Base-by-base conservation (phyloP, 2,888 invertebrate species). In the Oxytorus armatus region DNA sequence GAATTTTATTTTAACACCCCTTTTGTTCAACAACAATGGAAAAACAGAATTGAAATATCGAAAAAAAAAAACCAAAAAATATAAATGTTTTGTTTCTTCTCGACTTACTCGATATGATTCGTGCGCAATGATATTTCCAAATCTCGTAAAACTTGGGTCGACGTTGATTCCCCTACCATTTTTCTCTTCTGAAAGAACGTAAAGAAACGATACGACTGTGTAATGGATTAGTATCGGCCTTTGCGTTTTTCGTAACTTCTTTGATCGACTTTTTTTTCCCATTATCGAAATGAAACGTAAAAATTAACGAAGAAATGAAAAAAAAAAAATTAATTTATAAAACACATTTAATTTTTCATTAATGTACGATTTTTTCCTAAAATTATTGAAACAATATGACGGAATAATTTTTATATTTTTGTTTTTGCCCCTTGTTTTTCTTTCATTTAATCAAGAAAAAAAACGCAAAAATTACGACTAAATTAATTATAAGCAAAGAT, bases 41-140 rank as follows among this genome's bases (percentile, higher is more conserved):
- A n/a, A n/a, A n/a, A n/a, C n/a, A n/a, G n/a, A n/a, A n/a, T n/a
- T n/a, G n/a, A n/a, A n/a, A n/a, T n/a, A n/a, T n/a, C n/a, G n/a
- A n/a, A n/a, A n/a, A n/a, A n/a, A n/a, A n/a, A n/a, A n/a, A n/a
- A n/a, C n/a, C n/a, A n/a, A n/a, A n/a, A n/a, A n/a, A n/a, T n/a
- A n/a, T n/a, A n/a, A n/a, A 10, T 55, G 11, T 25, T 21, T 5
- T 44, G 11, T 25, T 44, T 18, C 25, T 33, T 68, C 42, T 47
- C 23, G 69, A 94, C 96, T 95, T 92, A 98, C 98, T 99, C 99
- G 92, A 99, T 99, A 93, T 98, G 98, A 94, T 99, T 99, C 84
- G 99, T 99, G 89, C 99, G 95, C 88, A 99, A 93, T 55, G 99
- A 99, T 92, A 99, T 99, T 94, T 99, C 99, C 92, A 99, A 94